These are phyloP conservation scores for Macrosteles quadrilineatus DNA, from an alignment of 1,140 invertebrate species.

Conservation along the genomic window DNA sequence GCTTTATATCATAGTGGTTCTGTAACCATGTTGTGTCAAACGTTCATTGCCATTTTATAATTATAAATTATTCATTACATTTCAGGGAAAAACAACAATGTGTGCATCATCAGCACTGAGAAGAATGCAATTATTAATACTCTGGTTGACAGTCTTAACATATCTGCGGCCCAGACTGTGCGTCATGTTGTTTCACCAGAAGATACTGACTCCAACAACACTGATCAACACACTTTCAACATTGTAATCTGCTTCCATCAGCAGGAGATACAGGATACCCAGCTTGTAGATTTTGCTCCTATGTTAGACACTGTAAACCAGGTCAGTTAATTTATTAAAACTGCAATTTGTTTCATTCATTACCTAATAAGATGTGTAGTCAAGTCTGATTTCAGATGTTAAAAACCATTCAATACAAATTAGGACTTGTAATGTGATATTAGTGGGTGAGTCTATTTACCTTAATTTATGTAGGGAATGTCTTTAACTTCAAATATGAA, in stretches of 20 bases:
- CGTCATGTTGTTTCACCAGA: conserved; percentile 25
- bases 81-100: conserved; percentile 38
- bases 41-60: no score
- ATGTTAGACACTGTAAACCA: conserved; percentile 41
- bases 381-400: neutral
- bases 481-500: no score
- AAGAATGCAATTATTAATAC: conserved; percentile 32
- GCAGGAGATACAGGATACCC: conserved; percentile 42
- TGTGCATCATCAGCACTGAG: conserved; percentile 41
- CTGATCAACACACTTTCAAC: conserved; percentile 37
- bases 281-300: conserved; percentile 41
- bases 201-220: conserved; percentile 7
- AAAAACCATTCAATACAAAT: no score
- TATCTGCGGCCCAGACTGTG: neutral
- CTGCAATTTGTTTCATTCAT: neutral
- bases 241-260: conserved; percentile 41
- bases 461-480: no score
- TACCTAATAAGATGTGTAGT: conserved; percentile 1
- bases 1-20: no score
- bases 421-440: no score
- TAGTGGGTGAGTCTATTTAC: no score
- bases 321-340: no score
- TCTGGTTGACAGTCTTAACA: conserved; percentile 33
- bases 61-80: no score
- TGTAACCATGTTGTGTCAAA: no score